Percentiles rank a stretch among this genome's conserved stretches.
These are phyloP conservation scores for Caloenas nicobarica DNA, from an alignment of 2,113 vertebrate species.

Conservation along the genomic window DNA sequence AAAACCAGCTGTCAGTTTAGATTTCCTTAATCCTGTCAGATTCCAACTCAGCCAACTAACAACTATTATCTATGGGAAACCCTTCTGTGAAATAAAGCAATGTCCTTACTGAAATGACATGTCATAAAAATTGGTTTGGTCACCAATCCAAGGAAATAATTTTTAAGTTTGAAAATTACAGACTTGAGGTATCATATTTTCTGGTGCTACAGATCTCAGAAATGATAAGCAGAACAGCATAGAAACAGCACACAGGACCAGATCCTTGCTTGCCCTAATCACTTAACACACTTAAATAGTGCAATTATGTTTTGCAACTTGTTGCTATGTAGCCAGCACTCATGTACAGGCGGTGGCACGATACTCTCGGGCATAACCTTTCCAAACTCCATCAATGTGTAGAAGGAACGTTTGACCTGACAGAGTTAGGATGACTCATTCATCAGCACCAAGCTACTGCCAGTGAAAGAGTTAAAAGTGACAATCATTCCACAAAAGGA, in stretches of 20 bases:
- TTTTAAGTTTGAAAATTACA: slow-evolving; percentile 53
- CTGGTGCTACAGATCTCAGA: slow-evolving; percentile 6
- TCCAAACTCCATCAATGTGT: neutral
- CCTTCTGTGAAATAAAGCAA: slow-evolving; percentile 75
- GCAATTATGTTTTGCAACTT: neutral
- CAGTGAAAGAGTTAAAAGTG: neutral
- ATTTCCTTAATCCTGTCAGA: slow-evolving; percentile 82
- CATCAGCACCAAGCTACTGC: neutral
- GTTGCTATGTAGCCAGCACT: neutral
- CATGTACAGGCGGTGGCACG: accelerated
- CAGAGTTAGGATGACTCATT: neutral
- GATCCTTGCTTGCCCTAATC: neutral
- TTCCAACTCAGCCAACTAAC: slow-evolving; percentile 71
- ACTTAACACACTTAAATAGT: neutral
- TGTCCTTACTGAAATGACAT: slow-evolving; percentile 72
- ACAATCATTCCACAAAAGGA: neutral
- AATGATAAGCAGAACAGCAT: neutral
- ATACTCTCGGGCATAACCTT: neutral
- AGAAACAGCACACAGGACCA: neutral
- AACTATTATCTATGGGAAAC: slow-evolving; percentile 74
- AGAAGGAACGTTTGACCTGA: neutral
- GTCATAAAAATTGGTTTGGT: slow-evolving; percentile 77
- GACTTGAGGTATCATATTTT: slow-evolving; percentile 19
- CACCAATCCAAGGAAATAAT: slow-evolving; percentile 68
- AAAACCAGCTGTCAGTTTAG: slow-evolving; percentile 81